Evolutionary conservation across 1,140 invertebrate genomes (phyloP), one percentile per base, ranked within the genome.

Genomic region (Achatina immaculata): DNA sequence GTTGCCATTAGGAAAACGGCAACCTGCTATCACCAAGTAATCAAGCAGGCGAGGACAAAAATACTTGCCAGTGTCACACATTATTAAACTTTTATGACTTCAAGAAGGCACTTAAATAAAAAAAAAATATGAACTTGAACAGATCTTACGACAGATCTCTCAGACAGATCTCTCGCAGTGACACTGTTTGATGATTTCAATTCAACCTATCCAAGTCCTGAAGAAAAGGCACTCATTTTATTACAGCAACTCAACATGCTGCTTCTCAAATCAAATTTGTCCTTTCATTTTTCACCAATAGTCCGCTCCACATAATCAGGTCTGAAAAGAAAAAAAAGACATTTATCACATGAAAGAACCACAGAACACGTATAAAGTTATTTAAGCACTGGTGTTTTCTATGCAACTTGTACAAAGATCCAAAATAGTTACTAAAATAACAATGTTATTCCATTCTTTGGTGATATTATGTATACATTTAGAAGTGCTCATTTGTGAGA

Each of bases 1-100:
- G 81, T 91, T 90, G 42, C 87, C 86, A 83, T 90, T 90, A 36
- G 94, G 94, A 81, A 95, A 94, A 79, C 96, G 94, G 34, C 95
- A 95, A 83, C 98, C 98, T 81, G 99, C 97, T 84, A 99, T 97
- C 82, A 97, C 95, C 89, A 99, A 93, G 92, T 99, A 99, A 93
- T 99, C 98, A 89, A 94, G 86, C 45, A 94, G 90, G 45, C 94
- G 91, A 69, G 94, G 94, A 90, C 93, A 94, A 85, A 94, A 91
- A 82, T 92, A 92, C 86, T 92, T 92, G 78, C 91, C 90, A 66
- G 81, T 66, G 82, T 84, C 73, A 48, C 55, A 45, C 72, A 76
- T 75, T 58, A 76, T 45, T 75, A 24, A 51, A 28, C 45, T 43
- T 21, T 11, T 1, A 36, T 68, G 24, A 76, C 28, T 0, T 65